Percentiles rank a stretch among this genome's conserved stretches.
phyloP scores from a whole-genome alignment of 2,113 vertebrate genomes.

The Pachypanchax playfairii region DNA sequence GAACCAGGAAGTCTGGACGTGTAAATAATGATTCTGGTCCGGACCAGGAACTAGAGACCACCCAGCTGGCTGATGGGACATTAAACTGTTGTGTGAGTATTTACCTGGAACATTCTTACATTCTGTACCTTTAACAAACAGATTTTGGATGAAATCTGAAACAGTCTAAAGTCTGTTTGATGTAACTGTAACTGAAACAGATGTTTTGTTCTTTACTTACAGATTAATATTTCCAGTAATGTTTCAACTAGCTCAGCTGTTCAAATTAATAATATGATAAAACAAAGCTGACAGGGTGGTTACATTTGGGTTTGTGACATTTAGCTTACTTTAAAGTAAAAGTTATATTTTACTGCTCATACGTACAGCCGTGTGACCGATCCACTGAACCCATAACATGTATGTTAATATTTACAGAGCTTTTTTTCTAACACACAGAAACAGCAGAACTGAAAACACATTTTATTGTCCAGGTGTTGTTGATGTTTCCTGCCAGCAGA shows the following conservation, averaged over 20 bases:
- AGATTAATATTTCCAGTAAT: not conserved
- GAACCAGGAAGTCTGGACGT: no score
- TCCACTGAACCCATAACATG: slow-evolving; percentile 26
- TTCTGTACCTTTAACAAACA: not conserved
- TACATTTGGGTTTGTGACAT: not conserved
- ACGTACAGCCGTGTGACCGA: slow-evolving; percentile 25
- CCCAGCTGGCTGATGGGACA: no score
- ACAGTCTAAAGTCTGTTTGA: not conserved
- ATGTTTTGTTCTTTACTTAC: not conserved
- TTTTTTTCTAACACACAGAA: slow-evolving; percentile 25
- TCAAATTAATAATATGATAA: not conserved
- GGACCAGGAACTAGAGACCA: no score
- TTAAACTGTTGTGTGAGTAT: no score
- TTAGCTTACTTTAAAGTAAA: not conserved
- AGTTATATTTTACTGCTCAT: slow-evolving; percentile 30
- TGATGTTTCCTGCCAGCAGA: slow-evolving; percentile 34
- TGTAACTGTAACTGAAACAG: not conserved
- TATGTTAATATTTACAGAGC: slow-evolving; percentile 42
- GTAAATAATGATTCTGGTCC: no score
- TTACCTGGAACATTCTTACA: no score
- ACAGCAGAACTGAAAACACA: slow-evolving; percentile 14
- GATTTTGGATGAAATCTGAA: not conserved
- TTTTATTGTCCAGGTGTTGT: not conserved
- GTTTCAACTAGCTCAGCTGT: not conserved
- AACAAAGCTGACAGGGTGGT: slow-evolving; percentile 2